These are phyloP conservation scores for Phaedon cochleariae DNA, from an alignment of 2,888 invertebrate species.

Conservation along the genomic window DNA sequence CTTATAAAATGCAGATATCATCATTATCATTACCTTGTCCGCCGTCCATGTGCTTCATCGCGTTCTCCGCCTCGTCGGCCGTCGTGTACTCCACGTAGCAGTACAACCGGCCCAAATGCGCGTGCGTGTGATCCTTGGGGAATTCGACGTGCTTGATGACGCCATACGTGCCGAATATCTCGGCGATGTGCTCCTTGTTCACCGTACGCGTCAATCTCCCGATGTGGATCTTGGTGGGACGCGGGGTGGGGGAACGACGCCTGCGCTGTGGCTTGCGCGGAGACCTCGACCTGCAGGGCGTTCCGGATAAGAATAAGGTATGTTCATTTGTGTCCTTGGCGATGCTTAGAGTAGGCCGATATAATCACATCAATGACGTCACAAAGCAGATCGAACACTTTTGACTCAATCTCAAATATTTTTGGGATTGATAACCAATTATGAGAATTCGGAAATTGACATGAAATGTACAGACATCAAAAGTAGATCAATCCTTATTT, in stretches of 20 bases:
- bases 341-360: no score
- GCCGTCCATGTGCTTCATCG: constrained; percentile 99
- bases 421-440: no score
- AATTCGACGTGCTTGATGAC: constrained; percentile 89
- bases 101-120: constrained; percentile 88
- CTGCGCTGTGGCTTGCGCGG: constrained; percentile 74
- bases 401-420: no score
- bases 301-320: no score
- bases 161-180: constrained; percentile 92
- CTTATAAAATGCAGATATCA: no score
- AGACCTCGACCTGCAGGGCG: constrained; percentile 65
- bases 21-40: constrained; percentile 69
- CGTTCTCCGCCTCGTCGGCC: constrained; percentile 96
- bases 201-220: constrained; percentile 93
- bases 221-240: constrained; percentile 93
- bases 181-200: constrained; percentile 86
- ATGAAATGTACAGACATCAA: no score
- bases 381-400: no score
- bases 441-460: no score
- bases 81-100: constrained; percentile 95
- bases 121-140: constrained; percentile 87
- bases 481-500: no score
- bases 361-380: no score
- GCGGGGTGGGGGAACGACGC: constrained; percentile 88
- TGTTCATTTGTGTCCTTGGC: no score